phyloP scores from a whole-genome alignment of 2,888 invertebrate genomes.

The Callyntrura sp. region DNA sequence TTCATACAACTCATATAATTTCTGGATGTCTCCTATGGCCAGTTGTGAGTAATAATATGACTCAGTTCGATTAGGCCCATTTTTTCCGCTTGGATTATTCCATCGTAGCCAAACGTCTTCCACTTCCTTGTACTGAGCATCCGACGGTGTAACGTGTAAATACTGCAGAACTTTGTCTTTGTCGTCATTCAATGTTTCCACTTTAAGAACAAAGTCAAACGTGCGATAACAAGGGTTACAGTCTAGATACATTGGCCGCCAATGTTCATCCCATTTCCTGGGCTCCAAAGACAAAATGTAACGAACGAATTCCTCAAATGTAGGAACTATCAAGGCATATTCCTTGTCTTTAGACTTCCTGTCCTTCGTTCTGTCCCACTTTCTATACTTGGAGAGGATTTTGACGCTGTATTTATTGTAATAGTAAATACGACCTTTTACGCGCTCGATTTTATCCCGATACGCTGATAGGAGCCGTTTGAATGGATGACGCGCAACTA shows the following conservation, averaged over 20 bases:
- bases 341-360: constrained; percentile 8
- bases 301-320: constrained; percentile 81
- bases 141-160: constrained; percentile 45
- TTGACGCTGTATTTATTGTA: constrained; percentile 76
- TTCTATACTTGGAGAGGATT: constrained; percentile 76
- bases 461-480: constrained; percentile 81
- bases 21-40: constrained; percentile 55
- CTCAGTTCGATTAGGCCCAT: constrained; percentile 50
- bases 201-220: constrained; percentile 82
- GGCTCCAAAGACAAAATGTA: constrained; percentile 76
- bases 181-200: constrained; percentile 80
- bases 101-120: constrained; percentile 79
- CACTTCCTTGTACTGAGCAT: constrained; percentile 68
- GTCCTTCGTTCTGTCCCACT: not conserved
- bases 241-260: constrained; percentile 82
- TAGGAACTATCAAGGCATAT: constrained; percentile 67
- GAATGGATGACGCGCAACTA: constrained; percentile 83
- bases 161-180: constrained; percentile 75
- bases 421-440: constrained; percentile 80
- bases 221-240: constrained; percentile 80
- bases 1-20: constrained; percentile 78
- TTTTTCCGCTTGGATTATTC: constrained; percentile 76
- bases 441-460: constrained; percentile 82
- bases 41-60: constrained; percentile 79
- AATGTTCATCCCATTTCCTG: constrained; percentile 81